Evolutionary conservation across 2,113 vertebrate species (phyloP), one percentile per base, ranked within the genome.

Genomic region (Tupaia chinensis): DNA sequence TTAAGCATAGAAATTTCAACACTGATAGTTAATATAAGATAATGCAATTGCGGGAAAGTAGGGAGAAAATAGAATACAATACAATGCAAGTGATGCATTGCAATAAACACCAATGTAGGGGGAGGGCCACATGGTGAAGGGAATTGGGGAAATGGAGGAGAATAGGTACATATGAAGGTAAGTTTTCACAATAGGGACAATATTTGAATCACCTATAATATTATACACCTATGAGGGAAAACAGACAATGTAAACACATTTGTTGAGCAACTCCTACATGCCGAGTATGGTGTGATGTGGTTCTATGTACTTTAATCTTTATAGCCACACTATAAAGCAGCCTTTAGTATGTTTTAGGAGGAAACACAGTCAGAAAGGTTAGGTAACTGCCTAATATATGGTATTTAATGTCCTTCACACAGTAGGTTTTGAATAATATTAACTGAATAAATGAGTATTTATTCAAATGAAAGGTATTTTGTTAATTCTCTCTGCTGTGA

Each of bases 1-100:
- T 88, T 88, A 89, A 74, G 76, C 25, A 76, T 94, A 20, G 78
- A 68, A 89, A 89, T 61, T 76, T 61, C 82, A 69, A 83, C 69
- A 66, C 19, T 83, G 63, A 61, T 89, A 70, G 25, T 83, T 83
- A 69, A 89, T 32, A 66, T 2, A 63, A 63, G 15, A 83, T 17
- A 84, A 70, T 61, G 34, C 23, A 78, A 27, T 83, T 56, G n/a
- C 78, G 72, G 44, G 72, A 84, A 95, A 89, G 65, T 65, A 84
- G 78, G 72, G 73, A n/a, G 27, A 77, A 83, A 92, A 92, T 86
- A 44, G 20, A 53, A 22, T 69, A 88, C n/a, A 63, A 34, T 77
- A 54, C 15, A 93, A 0, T 74, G 29, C 16, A 81, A 60, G 27
- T n/a, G 20, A 29, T 44, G 20, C 29, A 72, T n/a, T 78, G 34